Percentiles rank a stretch among this genome's conserved stretches.
Evolutionary conservation across 2,888 invertebrate species (phyloP).

Genomic region (Schrankia costaestrigalis): DNA sequence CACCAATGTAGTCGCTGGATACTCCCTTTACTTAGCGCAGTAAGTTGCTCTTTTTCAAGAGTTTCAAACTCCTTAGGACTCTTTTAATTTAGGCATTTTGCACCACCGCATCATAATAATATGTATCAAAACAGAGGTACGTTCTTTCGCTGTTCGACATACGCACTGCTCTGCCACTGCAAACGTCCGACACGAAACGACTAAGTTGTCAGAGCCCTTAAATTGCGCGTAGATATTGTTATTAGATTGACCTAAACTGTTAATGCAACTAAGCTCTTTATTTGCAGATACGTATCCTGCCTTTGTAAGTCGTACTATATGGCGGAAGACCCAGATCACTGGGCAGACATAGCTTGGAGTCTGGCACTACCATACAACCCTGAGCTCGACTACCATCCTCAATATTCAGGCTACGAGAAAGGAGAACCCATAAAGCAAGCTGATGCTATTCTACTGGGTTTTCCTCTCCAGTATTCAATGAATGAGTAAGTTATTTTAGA

Average conservation of each 20-base stretch:
- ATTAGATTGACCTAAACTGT: too few relatives aligned
- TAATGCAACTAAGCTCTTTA: neutral
- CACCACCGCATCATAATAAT: too few relatives aligned
- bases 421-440: constrained; percentile 79
- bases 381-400: constrained; percentile 78
- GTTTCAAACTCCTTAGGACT: neutral
- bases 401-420: constrained; percentile 72
- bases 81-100: too few relatives aligned
- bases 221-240: too few relatives aligned
- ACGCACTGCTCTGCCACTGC: neutral
- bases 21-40: constrained; percentile 80
- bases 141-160: too few relatives aligned
- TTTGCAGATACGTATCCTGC: constrained; percentile 68
- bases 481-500: constrained; percentile 28
- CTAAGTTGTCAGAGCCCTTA: too few relatives aligned
- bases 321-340: constrained; percentile 60
- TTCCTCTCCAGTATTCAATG: constrained; percentile 78
- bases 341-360: constrained; percentile 76
- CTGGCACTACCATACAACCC: constrained; percentile 74
- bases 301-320: constrained; percentile 66
- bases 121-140: too few relatives aligned
- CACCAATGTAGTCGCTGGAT: constrained; percentile 81
- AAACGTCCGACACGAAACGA: neutral
- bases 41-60: constrained; percentile 42
- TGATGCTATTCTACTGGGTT: constrained; percentile 80